These are phyloP conservation scores for Solenopsis fugax DNA, from an alignment of 1,140 invertebrate genomes.

Conservation along the genomic window DNA sequence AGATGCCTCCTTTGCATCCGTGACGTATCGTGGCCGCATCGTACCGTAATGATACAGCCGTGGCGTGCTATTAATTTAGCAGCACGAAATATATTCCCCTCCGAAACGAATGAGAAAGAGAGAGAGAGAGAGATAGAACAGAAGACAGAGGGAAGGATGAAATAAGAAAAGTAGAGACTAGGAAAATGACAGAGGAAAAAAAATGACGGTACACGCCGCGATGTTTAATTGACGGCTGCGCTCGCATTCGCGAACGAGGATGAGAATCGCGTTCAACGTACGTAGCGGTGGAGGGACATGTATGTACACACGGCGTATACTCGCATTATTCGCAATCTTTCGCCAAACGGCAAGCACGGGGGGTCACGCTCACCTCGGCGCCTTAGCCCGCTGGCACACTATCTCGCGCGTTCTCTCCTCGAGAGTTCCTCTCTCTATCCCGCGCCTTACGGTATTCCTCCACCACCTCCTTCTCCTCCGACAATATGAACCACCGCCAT, in stretches of 20 bases:
- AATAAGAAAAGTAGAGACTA: neutral
- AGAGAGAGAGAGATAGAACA: neutral
- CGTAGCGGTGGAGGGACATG: neutral
- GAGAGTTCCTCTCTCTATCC: slow-evolving; percentile 54
- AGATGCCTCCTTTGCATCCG: slow-evolving; percentile 57
- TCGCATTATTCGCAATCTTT: slow-evolving; percentile 63
- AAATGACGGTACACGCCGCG: neutral
- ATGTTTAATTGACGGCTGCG: slow-evolving; percentile 53
- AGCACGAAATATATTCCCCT: slow-evolving; percentile 39
- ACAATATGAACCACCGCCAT: slow-evolving; percentile 61
- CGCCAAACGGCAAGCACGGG: slow-evolving; percentile 28
- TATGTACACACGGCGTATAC: slow-evolving; percentile 12
- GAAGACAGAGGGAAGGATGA: neutral
- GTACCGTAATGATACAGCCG: slow-evolving; percentile 46
- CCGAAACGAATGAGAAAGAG: neutral
- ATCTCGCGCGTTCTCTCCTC: slow-evolving; percentile 42
- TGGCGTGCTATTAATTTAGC: slow-evolving; percentile 60
- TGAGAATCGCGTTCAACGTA: slow-evolving; percentile 36
- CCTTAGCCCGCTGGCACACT: slow-evolving; percentile 59
- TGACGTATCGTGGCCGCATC: slow-evolving; percentile 45
- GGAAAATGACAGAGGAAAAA: neutral
- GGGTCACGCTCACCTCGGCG: slow-evolving; percentile 55
- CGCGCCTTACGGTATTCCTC: slow-evolving; percentile 58
- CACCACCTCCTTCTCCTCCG: neutral
- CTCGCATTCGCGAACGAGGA: slow-evolving; percentile 21